A percentile compares a stretch with the other conserved stretches of the same genome.
Conservation (phyloP, 2,888 invertebrate genomes). For the Acanthoscelides obtectus region DNA sequence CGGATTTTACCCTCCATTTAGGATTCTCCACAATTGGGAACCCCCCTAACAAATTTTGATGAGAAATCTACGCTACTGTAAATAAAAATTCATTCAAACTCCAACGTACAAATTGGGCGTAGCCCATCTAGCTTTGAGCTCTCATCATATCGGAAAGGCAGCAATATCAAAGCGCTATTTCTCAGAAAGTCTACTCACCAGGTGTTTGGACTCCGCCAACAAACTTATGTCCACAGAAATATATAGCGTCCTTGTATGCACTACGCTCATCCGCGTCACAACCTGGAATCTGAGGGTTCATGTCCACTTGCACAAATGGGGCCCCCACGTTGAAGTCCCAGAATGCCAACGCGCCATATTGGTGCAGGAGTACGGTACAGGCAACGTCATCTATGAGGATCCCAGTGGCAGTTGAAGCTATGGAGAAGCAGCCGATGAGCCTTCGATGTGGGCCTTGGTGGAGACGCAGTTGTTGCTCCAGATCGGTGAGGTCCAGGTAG, state of each 20-base stretch:
- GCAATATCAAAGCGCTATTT: too few relatives aligned
- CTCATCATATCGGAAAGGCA: too few relatives aligned
- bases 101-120: too few relatives aligned
- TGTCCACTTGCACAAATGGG: constrained; percentile 73
- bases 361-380: constrained; percentile 75
- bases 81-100: too few relatives aligned
- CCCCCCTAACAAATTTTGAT: too few relatives aligned
- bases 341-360: constrained; percentile 76
- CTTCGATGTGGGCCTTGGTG: constrained; percentile 59
- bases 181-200: constrained; percentile 44
- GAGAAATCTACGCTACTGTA: too few relatives aligned
- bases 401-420: constrained; percentile 49
- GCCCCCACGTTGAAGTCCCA: constrained; percentile 89
- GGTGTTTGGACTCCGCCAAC: constrained; percentile 87
- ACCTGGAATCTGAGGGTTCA: constrained; percentile 75
- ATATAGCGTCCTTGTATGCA: constrained; percentile 84
- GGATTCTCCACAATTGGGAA: too few relatives aligned
- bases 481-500: constrained; percentile 69
- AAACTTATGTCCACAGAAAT: constrained; percentile 87
- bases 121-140: too few relatives aligned
- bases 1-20: too few relatives aligned
- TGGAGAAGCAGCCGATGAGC: constrained; percentile 77
- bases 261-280: constrained; percentile 55
- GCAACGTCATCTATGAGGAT: constrained; percentile 79
- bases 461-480: constrained; percentile 65